Evolutionary conservation across 2,888 invertebrate genomes (phyloP).

Genomic region (Agrochola litura): DNA sequence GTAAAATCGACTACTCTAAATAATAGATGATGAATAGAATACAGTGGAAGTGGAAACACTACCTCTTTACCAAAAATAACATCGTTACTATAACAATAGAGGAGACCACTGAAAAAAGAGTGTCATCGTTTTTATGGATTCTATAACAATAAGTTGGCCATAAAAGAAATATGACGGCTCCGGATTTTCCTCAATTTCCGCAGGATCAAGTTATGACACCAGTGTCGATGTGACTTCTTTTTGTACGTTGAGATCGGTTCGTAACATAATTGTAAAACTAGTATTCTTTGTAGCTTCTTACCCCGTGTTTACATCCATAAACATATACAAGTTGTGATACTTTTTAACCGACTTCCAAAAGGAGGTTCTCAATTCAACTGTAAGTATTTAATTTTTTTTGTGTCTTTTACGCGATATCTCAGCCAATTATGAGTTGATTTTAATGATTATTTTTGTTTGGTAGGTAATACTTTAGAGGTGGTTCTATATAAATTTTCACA

Average conservation of each 20-base stretch:
- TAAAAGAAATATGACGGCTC: constrained; percentile 37
- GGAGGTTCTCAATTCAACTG: too few species aligned
- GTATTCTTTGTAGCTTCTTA: neutral
- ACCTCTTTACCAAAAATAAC: constrained; percentile 4
- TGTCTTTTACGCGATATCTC: too few species aligned
- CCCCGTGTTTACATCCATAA: neutral
- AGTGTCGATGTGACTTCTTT: neutral
- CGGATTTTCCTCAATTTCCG: constrained; percentile 50
- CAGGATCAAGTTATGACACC: constrained; percentile 38
- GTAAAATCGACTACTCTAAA: neutral
- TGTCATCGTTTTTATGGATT: constrained; percentile 32
- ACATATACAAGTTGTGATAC: neutral
- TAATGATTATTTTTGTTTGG: too few species aligned
- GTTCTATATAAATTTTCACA: too few species aligned
- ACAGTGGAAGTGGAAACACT: neutral
- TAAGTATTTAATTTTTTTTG: too few species aligned
- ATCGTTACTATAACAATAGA: constrained; percentile 15
- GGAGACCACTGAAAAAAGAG: constrained; percentile 11
- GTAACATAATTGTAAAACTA: neutral
- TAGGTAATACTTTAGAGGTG: too few species aligned
- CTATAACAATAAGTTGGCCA: constrained; percentile 37
- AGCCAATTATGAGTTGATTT: too few species aligned
- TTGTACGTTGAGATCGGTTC: constrained; percentile 6
- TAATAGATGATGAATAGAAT: neutral
- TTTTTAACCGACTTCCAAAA: too few species aligned